These are phyloP conservation scores for Microtus ochrogaster DNA, from an alignment of 2,113 vertebrate genomes.

Conservation along the genomic window DNA sequence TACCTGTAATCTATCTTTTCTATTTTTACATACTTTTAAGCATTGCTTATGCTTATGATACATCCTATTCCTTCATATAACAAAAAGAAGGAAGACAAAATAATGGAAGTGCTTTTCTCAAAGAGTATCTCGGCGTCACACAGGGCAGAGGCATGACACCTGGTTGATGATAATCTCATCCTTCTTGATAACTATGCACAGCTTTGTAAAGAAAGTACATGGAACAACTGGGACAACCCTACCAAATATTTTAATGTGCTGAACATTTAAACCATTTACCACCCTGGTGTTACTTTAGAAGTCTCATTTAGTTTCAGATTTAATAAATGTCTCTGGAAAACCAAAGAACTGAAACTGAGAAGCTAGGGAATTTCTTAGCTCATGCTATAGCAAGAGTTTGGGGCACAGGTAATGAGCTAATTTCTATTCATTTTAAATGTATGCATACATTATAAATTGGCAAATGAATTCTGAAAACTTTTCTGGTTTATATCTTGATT, in stretches of 20 bases:
- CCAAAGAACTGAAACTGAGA: slow-evolving; percentile 25
- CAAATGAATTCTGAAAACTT: slow-evolving; percentile 53
- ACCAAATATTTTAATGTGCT: slow-evolving; percentile 46
- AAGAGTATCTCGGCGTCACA: slow-evolving; percentile 68
- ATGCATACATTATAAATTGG: slow-evolving; percentile 62
- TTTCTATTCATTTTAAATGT: slow-evolving; percentile 62
- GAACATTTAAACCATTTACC: slow-evolving; percentile 58
- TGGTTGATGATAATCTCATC: slow-evolving; percentile 72
- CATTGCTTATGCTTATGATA: slow-evolving; percentile 16
- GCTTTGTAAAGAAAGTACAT: slow-evolving; percentile 58
- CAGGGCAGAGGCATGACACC: slow-evolving; percentile 56
- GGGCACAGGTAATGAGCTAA: slow-evolving; percentile 60
- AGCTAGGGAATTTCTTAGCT: neutral
- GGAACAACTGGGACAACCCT: slow-evolving; percentile 30
- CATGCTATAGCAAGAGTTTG: neutral
- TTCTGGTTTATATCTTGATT: slow-evolving; percentile 56
- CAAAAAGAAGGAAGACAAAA: slow-evolving; percentile 33
- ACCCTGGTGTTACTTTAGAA: slow-evolving; percentile 54
- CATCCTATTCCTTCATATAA: slow-evolving; percentile 46
- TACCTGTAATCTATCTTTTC: neutral
- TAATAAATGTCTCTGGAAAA: slow-evolving; percentile 54
- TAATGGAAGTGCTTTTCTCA: slow-evolving; percentile 67
- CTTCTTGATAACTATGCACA: slow-evolving; percentile 60
- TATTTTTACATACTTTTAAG: neutral
- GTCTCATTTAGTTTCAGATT: slow-evolving; percentile 49